Percentiles rank a stretch among this genome's conserved stretches.
phyloP scores from a whole-genome alignment of 2,888 invertebrate genomes.

The Beris chalybata region DNA sequence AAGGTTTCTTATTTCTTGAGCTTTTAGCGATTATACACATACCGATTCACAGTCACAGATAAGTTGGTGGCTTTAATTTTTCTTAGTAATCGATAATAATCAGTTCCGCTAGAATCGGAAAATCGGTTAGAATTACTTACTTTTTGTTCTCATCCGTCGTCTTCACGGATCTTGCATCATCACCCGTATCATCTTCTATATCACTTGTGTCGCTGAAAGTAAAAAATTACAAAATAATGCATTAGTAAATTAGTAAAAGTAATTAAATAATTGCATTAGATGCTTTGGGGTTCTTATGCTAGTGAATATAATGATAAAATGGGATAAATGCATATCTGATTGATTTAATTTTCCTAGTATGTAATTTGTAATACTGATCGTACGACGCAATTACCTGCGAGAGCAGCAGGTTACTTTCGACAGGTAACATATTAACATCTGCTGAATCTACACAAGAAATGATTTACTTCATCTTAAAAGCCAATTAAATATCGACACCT shows the following conservation, averaged over 20 bases:
- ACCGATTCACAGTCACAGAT: too few species aligned
- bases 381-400: too few species aligned
- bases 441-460: too few species aligned
- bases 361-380: too few species aligned
- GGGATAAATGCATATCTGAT: background rate
- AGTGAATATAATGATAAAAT: too few species aligned
- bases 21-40: too few species aligned
- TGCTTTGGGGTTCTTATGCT: background rate
- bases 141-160: conserved; percentile 70
- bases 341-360: background rate
- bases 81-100: conserved; percentile 7
- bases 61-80: conserved; percentile 2
- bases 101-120: background rate
- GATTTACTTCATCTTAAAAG: too few species aligned
- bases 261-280: background rate
- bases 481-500: too few species aligned
- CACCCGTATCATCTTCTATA: conserved; percentile 69
- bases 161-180: conserved; percentile 68
- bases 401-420: too few species aligned
- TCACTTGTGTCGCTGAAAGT: conserved; percentile 62
- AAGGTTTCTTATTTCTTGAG: conserved; percentile 10
- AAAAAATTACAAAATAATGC: conserved; percentile 11
- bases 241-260: background rate
- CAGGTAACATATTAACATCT: too few species aligned
- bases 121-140: conserved; percentile 55